Base-by-base conservation (phyloP, 2,113 vertebrate species). In the Diadophis punctatus region DNA sequence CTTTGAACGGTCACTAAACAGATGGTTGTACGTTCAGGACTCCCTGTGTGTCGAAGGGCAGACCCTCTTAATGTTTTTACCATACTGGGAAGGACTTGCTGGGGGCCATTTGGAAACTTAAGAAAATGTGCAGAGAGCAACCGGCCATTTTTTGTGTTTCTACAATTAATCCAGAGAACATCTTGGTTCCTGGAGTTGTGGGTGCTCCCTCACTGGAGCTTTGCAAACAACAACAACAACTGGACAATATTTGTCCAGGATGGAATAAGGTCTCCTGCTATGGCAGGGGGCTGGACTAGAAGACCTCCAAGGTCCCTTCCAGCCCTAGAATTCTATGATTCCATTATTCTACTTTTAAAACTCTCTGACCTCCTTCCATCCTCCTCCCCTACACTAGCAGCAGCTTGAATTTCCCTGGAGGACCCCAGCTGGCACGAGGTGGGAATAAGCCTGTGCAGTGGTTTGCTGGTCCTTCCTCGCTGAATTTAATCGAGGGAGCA, bases 361-460 rank as follows among this genome's bases (percentile, higher is more conserved):
- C 95, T 94, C 14, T 51, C 49, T 8, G 25, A 30, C 46, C 46
- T 22, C 86, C 10, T 93, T 80, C 85, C 34, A 43, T 94, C 94
- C 95, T 94, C 96, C 96, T 94, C 94, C 94, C 96, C 96, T 96
- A 20, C 2, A 20, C 3, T 12, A 68, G 63, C 68, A 80, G 74
- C 34, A 97, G 97, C 97, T 95, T 97, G 94, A 9, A 60, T 88
- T 96, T 97, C 92, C 97, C 86, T 92, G 95, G 90, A 88, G 91
- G 96, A 97, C 93, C 96, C 97, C 97, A 97, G 97, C 97, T 97
- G 97, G 97, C 96, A 92, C 94, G 96, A 96, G 96, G 94, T 96
- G 97, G 97, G 97, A 97, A 97, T 97, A 96, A 96, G 94, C 93
- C 93, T 93, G 94, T 92, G 94, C 95, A 94, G 96, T 85, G 96